Percentiles rank a stretch among this genome's conserved stretches.
phyloP scores from a whole-genome alignment of 2,113 vertebrate genomes.

The Bettongia penicillata region DNA sequence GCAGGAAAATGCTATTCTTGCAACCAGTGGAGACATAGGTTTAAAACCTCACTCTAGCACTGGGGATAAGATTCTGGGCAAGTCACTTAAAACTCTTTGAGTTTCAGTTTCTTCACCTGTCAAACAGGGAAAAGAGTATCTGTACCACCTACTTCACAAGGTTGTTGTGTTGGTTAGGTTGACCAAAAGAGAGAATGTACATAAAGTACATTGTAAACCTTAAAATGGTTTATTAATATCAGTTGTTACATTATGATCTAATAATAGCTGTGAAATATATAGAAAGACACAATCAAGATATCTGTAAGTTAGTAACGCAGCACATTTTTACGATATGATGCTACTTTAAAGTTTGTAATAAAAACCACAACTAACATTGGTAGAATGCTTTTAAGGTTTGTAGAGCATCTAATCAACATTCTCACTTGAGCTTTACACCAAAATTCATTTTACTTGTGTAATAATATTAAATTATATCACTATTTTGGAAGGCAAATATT shows the following conservation, averaged over 20 bases:
- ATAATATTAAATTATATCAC: slow-evolving; percentile 12
- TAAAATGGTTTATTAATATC: neutral
- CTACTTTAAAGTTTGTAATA: neutral
- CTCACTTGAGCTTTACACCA: neutral
- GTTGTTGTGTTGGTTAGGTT: neutral
- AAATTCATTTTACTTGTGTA: neutral
- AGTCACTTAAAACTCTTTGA: neutral
- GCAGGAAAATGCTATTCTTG: neutral
- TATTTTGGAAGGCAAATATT: slow-evolving; percentile 26
- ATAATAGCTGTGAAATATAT: neutral
- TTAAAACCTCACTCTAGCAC: neutral
- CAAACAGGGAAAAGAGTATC: neutral
- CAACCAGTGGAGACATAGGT: neutral
- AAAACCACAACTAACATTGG: neutral
- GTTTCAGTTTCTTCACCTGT: neutral
- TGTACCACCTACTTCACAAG: neutral
- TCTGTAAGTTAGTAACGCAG: neutral
- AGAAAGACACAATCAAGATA: neutral
- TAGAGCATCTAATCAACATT: neutral
- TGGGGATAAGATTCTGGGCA: neutral
- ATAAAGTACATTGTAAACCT: neutral
- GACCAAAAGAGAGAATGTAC: neutral
- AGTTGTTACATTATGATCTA: neutral
- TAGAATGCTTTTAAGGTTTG: neutral
- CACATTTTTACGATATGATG: neutral